Evolutionary conservation across 2,888 invertebrate species (phyloP).

Genomic region (Margaritifera margaritifera): DNA sequence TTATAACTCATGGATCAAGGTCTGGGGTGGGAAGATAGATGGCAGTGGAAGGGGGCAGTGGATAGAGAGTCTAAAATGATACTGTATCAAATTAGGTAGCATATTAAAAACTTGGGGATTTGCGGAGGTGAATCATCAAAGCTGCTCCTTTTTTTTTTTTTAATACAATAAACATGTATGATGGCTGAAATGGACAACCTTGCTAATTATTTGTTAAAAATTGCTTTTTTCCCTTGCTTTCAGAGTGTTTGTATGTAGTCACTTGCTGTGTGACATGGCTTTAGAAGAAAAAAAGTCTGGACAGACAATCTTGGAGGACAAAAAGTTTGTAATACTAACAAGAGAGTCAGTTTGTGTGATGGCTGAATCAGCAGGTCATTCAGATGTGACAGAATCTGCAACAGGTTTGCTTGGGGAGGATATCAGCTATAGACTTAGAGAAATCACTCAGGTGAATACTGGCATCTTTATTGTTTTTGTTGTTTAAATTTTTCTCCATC

Average conservation of each 20-base stretch:
- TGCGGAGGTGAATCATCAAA: too few species aligned
- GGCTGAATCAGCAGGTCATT: conserved; percentile 66
- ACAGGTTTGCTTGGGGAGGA: conserved; percentile 68
- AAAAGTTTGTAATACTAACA: conserved; percentile 68
- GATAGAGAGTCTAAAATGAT: too few species aligned
- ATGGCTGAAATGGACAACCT: too few species aligned
- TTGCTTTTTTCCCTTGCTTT: too few species aligned
- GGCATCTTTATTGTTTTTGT: neutral
- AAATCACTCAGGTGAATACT: conserved; percentile 65
- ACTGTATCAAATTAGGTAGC: too few species aligned
- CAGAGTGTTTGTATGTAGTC: neutral
- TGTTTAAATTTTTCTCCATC: neutral
- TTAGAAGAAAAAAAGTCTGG: conserved; percentile 41
- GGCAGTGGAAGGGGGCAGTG: too few species aligned
- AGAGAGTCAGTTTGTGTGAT: conserved; percentile 66
- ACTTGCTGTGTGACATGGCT: neutral
- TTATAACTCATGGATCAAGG: too few species aligned
- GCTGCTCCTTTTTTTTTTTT: too few species aligned
- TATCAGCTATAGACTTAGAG: conserved; percentile 70
- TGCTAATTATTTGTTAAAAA: too few species aligned
- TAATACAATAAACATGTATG: too few species aligned
- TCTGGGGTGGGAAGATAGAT: too few species aligned
- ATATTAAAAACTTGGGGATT: too few species aligned
- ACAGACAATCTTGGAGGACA: conserved; percentile 57
- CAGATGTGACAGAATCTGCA: conserved; percentile 65